A percentile compares a stretch with the other conserved stretches of the same genome.
phyloP scores from a whole-genome alignment of 2,113 vertebrate genomes.

The Upupa epops region DNA sequence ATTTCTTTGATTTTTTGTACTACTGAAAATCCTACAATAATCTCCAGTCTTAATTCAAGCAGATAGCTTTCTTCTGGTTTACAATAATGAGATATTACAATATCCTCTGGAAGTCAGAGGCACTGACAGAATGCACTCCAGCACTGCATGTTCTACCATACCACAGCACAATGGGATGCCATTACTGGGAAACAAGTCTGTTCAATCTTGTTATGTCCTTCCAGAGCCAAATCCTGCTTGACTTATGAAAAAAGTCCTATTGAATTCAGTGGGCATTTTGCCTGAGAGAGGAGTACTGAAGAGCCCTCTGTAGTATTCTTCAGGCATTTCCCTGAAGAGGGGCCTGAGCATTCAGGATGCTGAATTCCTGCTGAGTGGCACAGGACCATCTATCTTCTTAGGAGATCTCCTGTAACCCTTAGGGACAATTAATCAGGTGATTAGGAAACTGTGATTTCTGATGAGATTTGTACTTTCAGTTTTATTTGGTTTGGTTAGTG shows the following conservation, averaged over 20 bases:
- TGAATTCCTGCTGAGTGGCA: background rate
- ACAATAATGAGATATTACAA: constrained; percentile 54
- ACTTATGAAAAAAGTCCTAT: constrained; percentile 43
- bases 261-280: constrained; percentile 62
- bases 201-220: constrained; percentile 59
- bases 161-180: constrained; percentile 39
- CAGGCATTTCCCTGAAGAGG: background rate
- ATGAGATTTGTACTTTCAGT: background rate
- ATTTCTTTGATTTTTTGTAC: constrained; percentile 27
- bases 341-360: background rate
- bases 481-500: background rate
- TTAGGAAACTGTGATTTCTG: background rate
- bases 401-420: background rate
- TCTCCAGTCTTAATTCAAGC: constrained; percentile 45
- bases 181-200: constrained; percentile 47
- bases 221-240: constrained; percentile 64
- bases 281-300: constrained; percentile 14
- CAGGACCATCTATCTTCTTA: background rate
- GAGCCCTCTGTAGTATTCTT: background rate
- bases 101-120: constrained; percentile 38
- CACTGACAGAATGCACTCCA: constrained; percentile 52
- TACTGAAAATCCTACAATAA: constrained; percentile 41
- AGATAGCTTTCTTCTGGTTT: constrained; percentile 41
- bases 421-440: background rate
- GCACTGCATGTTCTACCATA: constrained; percentile 44